Conservation (phyloP, 2,113 vertebrate genomes). For the Struthidea cinerea region DNA sequence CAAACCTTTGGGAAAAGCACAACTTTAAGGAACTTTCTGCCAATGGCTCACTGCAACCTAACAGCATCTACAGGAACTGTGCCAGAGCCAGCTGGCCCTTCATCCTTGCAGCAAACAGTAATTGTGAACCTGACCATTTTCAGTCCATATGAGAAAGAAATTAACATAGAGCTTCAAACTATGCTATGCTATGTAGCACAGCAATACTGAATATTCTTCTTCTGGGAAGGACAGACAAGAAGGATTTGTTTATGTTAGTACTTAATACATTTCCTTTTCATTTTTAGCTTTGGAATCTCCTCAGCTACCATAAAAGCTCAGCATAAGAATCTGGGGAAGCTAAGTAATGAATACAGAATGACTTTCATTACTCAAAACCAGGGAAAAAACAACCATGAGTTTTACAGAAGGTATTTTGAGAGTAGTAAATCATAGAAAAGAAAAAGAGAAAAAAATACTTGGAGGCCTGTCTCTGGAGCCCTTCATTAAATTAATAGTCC, state of each 20-base stretch:
- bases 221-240: neutral
- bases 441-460: neutral
- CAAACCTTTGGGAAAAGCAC: neutral
- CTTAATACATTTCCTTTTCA: neutral
- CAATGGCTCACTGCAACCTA: neutral
- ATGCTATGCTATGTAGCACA: neutral
- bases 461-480: neutral
- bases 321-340: neutral
- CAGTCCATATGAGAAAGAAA: neutral
- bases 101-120: neutral
- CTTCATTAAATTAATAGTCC: neutral
- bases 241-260: neutral
- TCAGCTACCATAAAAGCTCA: neutral
- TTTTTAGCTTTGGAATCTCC: constrained; percentile 1
- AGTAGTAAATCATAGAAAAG: neutral
- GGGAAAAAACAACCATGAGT: neutral
- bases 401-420: neutral
- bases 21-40: neutral
- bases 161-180: neutral
- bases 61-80: neutral
- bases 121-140: neutral
- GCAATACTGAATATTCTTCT: neutral
- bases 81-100: neutral
- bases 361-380: neutral
- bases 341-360: neutral